A percentile compares a stretch with the other conserved stretches of the same genome.
Evolutionary conservation across 2,113 vertebrate genomes (phyloP).

Genomic region (Onychorhynchus coronatus): DNA sequence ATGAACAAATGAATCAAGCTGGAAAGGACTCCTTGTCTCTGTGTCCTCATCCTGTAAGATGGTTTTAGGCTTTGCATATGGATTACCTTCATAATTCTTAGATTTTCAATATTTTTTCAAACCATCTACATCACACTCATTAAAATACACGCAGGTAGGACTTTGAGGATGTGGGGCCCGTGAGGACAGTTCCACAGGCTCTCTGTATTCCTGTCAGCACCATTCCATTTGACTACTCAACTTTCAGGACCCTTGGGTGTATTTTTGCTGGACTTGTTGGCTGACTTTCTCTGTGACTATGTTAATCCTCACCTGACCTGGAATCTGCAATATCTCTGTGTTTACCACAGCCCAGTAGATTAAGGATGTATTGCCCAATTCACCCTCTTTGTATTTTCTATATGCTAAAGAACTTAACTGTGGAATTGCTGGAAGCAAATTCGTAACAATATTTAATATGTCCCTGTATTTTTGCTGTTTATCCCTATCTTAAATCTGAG

Average conservation of each 20-base stretch:
- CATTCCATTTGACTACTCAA: neutral
- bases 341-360: neutral
- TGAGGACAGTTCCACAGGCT: neutral
- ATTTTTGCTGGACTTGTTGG: neutral
- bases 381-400: neutral
- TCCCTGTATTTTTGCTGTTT: neutral
- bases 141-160: neutral
- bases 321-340: neutral
- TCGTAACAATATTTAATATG: neutral
- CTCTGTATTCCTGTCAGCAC: neutral
- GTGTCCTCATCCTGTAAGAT: neutral
- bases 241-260: neutral
- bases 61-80: neutral
- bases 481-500: neutral
- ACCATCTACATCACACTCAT: neutral
- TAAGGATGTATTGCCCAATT: neutral
- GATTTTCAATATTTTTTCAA: neutral
- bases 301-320: accelerated
- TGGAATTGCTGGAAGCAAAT: neutral
- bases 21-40: neutral
- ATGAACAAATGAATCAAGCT: neutral
- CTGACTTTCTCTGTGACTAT: neutral
- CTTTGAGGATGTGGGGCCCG: neutral
- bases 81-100: neutral
- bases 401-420: neutral